These are phyloP conservation scores for Odontothrips loti DNA, from an alignment of 2,888 invertebrate species.

Conservation along the genomic window DNA sequence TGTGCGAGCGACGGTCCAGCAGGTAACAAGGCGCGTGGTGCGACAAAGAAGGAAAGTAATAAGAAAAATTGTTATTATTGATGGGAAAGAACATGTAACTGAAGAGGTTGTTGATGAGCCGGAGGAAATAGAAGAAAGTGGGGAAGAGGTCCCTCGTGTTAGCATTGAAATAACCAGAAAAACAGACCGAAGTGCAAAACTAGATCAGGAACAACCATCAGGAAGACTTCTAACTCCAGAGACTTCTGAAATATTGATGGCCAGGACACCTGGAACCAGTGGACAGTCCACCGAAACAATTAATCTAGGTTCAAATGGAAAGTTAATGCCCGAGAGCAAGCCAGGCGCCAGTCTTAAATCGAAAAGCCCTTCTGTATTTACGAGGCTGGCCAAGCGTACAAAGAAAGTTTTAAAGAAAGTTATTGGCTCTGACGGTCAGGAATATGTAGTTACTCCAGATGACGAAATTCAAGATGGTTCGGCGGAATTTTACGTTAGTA, in stretches of 20 bases:
- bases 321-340: not conserved
- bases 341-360: conserved; percentile 30
- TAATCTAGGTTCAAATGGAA: not conserved
- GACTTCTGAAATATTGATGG: not conserved
- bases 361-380: conserved; percentile 37
- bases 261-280: not conserved
- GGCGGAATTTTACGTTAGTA: not conserved
- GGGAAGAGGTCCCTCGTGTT: conserved; percentile 67
- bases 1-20: conserved; percentile 74
- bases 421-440: conserved; percentile 12
- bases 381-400: conserved; percentile 42
- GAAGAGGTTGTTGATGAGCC: conserved; percentile 84
- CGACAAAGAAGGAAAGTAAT: conserved; percentile 63
- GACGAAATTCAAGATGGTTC: not conserved
- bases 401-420: conserved; percentile 34
- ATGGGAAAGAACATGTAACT: conserved; percentile 77
- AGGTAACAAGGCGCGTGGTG: conserved; percentile 56
- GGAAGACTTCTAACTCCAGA: not conserved
- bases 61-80: conserved; percentile 68
- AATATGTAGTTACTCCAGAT: conserved; percentile 20
- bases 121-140: conserved; percentile 66
- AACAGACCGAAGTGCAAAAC: conserved; percentile 49
- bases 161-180: conserved; percentile 62
- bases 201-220: conserved; percentile 44
- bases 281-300: not conserved